phyloP scores from a whole-genome alignment of 2,888 invertebrate species.

The Unio delphinus region DNA sequence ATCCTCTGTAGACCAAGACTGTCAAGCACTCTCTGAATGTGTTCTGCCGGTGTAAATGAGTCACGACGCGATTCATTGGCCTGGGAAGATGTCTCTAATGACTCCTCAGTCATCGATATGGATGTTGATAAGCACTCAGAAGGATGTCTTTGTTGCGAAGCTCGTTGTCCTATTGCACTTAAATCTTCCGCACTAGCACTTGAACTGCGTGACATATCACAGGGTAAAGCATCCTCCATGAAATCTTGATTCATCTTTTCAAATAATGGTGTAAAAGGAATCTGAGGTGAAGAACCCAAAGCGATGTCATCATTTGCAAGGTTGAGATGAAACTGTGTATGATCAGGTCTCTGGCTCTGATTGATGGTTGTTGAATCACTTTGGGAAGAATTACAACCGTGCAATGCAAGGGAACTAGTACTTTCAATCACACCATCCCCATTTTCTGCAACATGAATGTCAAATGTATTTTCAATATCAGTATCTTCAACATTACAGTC shows the following conservation, averaged over 20 bases:
- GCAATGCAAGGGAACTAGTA: no score
- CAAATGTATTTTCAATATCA: no score
- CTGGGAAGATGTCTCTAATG: constrained; percentile 14
- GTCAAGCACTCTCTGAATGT: constrained; percentile 49
- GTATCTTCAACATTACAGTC: no score
- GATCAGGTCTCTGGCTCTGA: constrained; percentile 3
- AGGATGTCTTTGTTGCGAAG: constrained; percentile 19
- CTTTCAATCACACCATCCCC: no score
- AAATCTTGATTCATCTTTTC: no score
- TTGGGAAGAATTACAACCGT: no score
- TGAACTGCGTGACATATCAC: constrained; percentile 58
- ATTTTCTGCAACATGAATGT: no score
- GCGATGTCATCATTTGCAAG: constrained; percentile 2
- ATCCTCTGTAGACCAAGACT: constrained; percentile 54
- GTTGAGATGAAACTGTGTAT: neutral
- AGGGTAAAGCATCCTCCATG: constrained; percentile 43
- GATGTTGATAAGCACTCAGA: constrained; percentile 20
- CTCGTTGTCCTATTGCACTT: constrained; percentile 31
- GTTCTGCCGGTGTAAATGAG: constrained; percentile 33
- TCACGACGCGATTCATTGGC: constrained; percentile 18
- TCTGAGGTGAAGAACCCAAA: constrained; percentile 12
- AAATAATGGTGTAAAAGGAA: constrained; percentile 52
- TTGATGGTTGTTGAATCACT: no score
- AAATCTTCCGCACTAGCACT: constrained; percentile 64
- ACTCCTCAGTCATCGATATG: constrained; percentile 33